Conservation (phyloP, 2,797 vertebrate species). For the Staurois parvus region DNA sequence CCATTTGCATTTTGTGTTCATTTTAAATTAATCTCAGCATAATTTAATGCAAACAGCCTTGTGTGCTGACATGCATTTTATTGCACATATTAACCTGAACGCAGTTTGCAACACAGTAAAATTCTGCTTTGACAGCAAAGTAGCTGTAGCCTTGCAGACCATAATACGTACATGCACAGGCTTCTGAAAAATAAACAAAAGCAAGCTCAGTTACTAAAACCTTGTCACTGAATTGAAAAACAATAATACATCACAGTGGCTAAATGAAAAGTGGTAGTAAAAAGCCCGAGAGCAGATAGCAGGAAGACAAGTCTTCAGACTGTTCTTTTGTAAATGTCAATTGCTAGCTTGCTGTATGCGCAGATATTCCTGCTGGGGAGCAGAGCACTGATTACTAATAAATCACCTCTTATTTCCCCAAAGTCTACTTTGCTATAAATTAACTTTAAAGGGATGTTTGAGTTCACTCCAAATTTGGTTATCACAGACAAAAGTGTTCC, state of each 20-base stretch:
- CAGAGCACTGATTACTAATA: conserved; percentile 43
- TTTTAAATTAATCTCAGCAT: too few relatives aligned
- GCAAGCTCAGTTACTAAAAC: not conserved
- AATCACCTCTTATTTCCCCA: conserved; percentile 45
- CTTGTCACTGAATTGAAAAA: not conserved
- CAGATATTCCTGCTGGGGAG: conserved; percentile 42
- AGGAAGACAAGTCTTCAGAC: conserved; percentile 14
- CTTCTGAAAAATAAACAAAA: too few relatives aligned
- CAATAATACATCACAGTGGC: too few relatives aligned
- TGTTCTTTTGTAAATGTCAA: conserved; percentile 52
- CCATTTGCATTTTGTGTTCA: too few relatives aligned
- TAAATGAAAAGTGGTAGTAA: not conserved
- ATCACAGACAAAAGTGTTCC: not conserved
- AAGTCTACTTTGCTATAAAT: conserved; percentile 28
- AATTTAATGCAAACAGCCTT: too few relatives aligned
- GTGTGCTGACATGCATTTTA: too few relatives aligned
- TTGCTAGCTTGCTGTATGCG: conserved; percentile 20
- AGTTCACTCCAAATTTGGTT: not conserved
- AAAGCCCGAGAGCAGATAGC: not conserved
- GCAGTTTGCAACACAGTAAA: too few relatives aligned
- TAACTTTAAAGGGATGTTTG: conserved; percentile 21
- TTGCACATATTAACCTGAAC: too few relatives aligned
- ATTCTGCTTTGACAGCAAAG: too few relatives aligned
- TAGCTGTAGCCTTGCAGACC: too few relatives aligned
- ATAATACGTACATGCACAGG: too few relatives aligned